These are phyloP conservation scores for Tetrax tetrax DNA, from an alignment of 2,113 vertebrate genomes.

Conservation along the genomic window DNA sequence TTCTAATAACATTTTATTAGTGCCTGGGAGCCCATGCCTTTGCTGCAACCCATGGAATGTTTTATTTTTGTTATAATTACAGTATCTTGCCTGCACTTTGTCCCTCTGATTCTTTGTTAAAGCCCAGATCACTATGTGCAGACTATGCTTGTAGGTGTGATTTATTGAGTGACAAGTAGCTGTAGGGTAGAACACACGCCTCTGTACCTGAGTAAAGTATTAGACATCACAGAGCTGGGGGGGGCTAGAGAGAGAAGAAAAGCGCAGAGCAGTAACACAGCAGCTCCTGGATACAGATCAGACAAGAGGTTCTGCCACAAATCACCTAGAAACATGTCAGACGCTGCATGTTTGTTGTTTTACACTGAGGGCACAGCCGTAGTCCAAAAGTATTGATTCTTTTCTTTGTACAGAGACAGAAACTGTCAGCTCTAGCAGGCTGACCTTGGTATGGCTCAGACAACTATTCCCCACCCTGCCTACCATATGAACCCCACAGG, in stretches of 20 bases:
- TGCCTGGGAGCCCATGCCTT: conserved; percentile 55
- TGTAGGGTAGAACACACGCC: conserved; percentile 80
- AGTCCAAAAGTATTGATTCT: conserved; percentile 99
- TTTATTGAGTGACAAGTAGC: conserved; percentile 88
- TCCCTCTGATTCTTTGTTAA: conserved; percentile 84
- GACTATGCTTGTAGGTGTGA: conserved; percentile 79
- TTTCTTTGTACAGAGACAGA: conserved; percentile 95
- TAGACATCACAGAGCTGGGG: conserved; percentile 81
- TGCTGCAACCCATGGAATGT: conserved; percentile 64
- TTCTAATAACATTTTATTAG: conserved; percentile 64
- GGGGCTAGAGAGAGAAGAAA: conserved; percentile 54
- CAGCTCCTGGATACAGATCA: conserved; percentile 86
- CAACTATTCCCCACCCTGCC: conserved; percentile 92
- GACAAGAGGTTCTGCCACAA: conserved; percentile 87
- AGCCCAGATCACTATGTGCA: conserved; percentile 78
- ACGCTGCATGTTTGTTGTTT: conserved; percentile 94
- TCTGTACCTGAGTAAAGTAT: conserved; percentile 84
- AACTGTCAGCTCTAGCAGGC: conserved; percentile 95
- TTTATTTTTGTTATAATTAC: conserved; percentile 84
- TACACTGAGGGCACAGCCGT: conserved; percentile 97
- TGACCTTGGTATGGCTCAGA: conserved; percentile 93
- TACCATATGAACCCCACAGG: conserved; percentile 86
- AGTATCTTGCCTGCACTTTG: conserved; percentile 79
- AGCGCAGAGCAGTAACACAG: conserved; percentile 79
- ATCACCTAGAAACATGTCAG: conserved; percentile 93